Percentiles rank a stretch among this genome's conserved stretches.
phyloP scores from a whole-genome alignment of 2,113 vertebrate species.

The Hippocampus guttulatus region DNA sequence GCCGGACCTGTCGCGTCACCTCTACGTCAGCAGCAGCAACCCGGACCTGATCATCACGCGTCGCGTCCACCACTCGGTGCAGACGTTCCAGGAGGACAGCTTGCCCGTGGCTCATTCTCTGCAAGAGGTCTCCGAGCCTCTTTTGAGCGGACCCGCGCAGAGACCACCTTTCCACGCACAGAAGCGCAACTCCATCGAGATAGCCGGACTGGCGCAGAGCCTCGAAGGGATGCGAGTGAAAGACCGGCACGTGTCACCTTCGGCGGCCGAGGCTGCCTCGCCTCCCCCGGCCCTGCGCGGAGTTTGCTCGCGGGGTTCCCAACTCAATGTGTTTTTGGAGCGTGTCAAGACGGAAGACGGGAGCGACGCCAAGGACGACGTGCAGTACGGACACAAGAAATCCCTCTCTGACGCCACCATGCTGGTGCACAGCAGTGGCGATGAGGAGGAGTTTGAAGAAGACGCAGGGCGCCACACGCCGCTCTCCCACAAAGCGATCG shows the following conservation, averaged over 20 bases:
- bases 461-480: conserved; percentile 63
- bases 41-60: conserved; percentile 93
- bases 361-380: conserved; percentile 63
- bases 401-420: conserved; percentile 94
- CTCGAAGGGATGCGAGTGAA: conserved; percentile 86
- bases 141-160: conserved; percentile 75
- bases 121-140: conserved; percentile 93
- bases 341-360: conserved; percentile 72
- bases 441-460: conserved; percentile 90
- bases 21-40: conserved; percentile 92
- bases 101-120: conserved; percentile 93
- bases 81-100: conserved; percentile 97
- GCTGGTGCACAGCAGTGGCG: conserved; percentile 95
- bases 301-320: conserved; percentile 68
- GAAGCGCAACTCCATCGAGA: conserved; percentile 93
- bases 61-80: conserved; percentile 93
- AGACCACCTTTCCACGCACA: conserved; percentile 71
- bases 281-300: conserved; percentile 45
- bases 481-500: conserved; percentile 65
- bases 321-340: conserved; percentile 77
- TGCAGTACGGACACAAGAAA: conserved; percentile 85
- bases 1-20: conserved; percentile 90
- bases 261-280: conserved; percentile 74
- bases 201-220: conserved; percentile 82
- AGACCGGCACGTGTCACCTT: conserved; percentile 82